Percentiles rank a stretch among this genome's conserved stretches.
Evolutionary conservation across 2,888 invertebrate species (phyloP).

Genomic region (Candidula unifasciata): DNA sequence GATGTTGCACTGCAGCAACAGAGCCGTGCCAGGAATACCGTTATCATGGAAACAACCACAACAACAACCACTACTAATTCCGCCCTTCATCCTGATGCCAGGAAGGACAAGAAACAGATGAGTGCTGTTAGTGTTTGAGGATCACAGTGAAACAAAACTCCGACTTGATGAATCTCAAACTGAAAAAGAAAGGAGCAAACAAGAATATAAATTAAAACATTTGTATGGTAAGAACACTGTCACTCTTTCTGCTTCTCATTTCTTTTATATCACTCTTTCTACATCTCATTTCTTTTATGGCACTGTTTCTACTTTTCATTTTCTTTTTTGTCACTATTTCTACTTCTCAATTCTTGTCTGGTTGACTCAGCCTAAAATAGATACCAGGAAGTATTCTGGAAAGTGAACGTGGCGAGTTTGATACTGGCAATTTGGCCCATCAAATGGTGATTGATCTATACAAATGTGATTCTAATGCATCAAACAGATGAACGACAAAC

Average conservation of each 20-base stretch:
- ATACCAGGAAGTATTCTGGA: too few species aligned
- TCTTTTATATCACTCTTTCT: neutral
- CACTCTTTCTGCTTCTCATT: neutral
- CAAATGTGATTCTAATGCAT: too few species aligned
- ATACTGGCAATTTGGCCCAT: too few species aligned
- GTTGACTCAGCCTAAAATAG: too few species aligned
- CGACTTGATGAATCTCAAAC: slow-evolving; percentile 42
- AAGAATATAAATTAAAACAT: slow-evolving; percentile 32
- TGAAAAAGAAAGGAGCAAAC: slow-evolving; percentile 26
- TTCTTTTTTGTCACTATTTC: neutral
- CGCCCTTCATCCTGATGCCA: too few species aligned
- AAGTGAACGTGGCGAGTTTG: too few species aligned
- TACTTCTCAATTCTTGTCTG: neutral
- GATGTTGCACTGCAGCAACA: neutral
- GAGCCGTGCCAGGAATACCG: neutral
- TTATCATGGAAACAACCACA: slow-evolving; percentile 18
- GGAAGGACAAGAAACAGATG: neutral
- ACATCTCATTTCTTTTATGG: neutral
- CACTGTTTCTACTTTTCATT: neutral
- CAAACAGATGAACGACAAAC: too few species aligned
- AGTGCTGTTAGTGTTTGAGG: neutral
- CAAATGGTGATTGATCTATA: too few species aligned
- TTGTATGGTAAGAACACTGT: slow-evolving; percentile 32
- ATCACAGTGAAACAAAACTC: slow-evolving; percentile 42
- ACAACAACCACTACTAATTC: slow-evolving; percentile 29